Evolutionary conservation across 1,140 invertebrate genomes (phyloP).

Genomic region (Pachyrhynchus sulphureomaculatus): DNA sequence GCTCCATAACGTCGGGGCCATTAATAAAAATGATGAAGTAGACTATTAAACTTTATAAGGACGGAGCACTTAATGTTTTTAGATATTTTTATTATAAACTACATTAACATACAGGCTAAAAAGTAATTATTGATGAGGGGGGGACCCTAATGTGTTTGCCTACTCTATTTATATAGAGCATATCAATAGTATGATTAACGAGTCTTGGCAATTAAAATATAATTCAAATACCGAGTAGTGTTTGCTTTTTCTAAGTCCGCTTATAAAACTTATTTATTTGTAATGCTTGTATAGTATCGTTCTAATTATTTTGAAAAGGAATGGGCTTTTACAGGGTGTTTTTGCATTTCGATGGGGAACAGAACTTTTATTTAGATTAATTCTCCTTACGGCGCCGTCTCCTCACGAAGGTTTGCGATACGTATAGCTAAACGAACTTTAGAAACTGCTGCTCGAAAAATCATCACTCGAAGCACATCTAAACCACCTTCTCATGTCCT

Average conservation of each 20-base stretch:
- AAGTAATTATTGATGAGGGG: conserved; percentile 21
- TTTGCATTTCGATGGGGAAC: too few species aligned
- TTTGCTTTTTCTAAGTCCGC: conserved; percentile 1
- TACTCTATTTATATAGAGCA: conserved; percentile 22
- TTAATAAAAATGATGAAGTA: conserved; percentile 25
- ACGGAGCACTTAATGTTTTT: conserved; percentile 19
- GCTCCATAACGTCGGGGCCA: conserved; percentile 15
- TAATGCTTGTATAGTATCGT: not conserved
- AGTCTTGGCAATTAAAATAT: conserved; percentile 22
- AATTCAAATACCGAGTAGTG: not conserved
- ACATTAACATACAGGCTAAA: conserved; percentile 11
- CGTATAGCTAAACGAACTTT: too few species aligned
- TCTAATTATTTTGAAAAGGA: too few species aligned
- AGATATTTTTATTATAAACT: conserved; percentile 22
- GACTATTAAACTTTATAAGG: conserved; percentile 18
- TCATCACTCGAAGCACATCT: too few species aligned
- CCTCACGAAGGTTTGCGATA: too few species aligned
- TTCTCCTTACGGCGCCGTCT: too few species aligned
- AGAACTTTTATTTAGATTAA: too few species aligned
- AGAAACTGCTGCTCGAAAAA: too few species aligned
- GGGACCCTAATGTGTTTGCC: conserved; percentile 21
- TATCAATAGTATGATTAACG: conserved; percentile 28
- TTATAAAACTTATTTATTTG: not conserved
- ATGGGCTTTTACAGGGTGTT: too few species aligned
- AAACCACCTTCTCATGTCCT: too few species aligned